Evolutionary conservation across 2,113 vertebrate species (phyloP), one percentile per base, ranked within the genome.

Genomic region (Excalfactoria chinensis): DNA sequence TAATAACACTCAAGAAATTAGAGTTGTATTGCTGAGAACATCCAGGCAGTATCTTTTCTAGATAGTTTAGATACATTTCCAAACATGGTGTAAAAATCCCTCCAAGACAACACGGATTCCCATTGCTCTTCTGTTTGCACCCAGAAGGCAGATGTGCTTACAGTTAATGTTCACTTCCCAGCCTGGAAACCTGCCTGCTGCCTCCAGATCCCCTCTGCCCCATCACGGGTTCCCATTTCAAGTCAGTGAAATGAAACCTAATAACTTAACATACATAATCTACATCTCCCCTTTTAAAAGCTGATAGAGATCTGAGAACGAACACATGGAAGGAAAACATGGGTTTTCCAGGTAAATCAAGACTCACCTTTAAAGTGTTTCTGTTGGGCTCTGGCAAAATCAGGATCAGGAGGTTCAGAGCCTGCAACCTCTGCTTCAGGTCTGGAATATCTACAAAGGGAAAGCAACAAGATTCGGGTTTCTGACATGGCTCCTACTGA

Each of bases 331-430:
- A 89, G 0, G 5, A 76, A 34, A 75, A 14, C 3, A 5, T 30
- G 5, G 11, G 15, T 79, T 74, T 66, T 30, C 46, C 48, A 37
- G n/a, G 62, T 58, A 80, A 79, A 72, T 17, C 30, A 53, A 26
- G 43, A 14, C 17, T 84, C 96, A 99, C 98, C 98, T 99, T 99
- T 20, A 99, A 95, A 46, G 98, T 98, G 93, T 97, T 98, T 89
- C 99, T 98, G 97, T 98, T 99, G 69, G 98, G 97, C 72, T 99
- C 99, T 4, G 98, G 99, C 49, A 99, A 98, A 85, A 98, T 97
- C 71, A 99, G 95, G 80, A 99, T 96, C 32, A 99, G 98, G 49
- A 99, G 98, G 89, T 99, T 99, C 25, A 99, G 97, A 86, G 98
- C 98, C 91, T 99, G 98, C 23, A 99, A 96, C 87, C 98, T 98